Conservation (phyloP, 2,888 invertebrate genomes). For the Stegana nigrithorax region DNA sequence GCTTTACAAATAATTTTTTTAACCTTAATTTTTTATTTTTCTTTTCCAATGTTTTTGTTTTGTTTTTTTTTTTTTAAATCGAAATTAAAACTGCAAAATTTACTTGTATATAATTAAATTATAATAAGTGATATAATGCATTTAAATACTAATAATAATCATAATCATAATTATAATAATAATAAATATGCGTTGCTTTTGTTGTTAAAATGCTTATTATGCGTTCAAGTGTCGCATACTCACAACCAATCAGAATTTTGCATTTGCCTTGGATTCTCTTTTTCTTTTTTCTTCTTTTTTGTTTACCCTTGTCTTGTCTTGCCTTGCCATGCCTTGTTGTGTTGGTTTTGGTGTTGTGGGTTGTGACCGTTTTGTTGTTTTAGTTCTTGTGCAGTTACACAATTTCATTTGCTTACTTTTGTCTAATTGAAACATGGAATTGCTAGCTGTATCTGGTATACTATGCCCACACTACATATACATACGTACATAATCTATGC, state of each 20-base stretch:
- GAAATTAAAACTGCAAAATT: constrained; percentile 7
- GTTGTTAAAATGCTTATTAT: constrained; percentile 40
- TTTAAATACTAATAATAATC: background rate
- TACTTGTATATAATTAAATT: background rate
- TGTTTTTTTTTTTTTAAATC: background rate
- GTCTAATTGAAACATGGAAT: constrained; percentile 52
- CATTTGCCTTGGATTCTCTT: background rate
- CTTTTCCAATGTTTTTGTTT: constrained; percentile 24
- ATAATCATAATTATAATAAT: background rate
- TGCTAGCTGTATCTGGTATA: constrained; percentile 56
- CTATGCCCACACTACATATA: background rate
- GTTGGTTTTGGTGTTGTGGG: too few relatives aligned
- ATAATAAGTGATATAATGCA: background rate
- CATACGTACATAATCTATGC: background rate
- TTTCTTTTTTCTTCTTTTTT: background rate
- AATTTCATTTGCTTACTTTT: constrained; percentile 30
- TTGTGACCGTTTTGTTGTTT: too few relatives aligned
- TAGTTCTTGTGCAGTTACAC: constrained; percentile 27
- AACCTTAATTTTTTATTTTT: constrained; percentile 10
- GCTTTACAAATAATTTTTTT: constrained; percentile 36
- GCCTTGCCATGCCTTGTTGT: constrained; percentile 13
- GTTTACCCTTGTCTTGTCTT: background rate
- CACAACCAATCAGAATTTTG: constrained; percentile 14
- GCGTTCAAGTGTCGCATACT: constrained; percentile 20
- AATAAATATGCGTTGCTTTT: background rate